Conservation (phyloP, 2,113 vertebrate genomes). For the Camelus dromedarius region DNA sequence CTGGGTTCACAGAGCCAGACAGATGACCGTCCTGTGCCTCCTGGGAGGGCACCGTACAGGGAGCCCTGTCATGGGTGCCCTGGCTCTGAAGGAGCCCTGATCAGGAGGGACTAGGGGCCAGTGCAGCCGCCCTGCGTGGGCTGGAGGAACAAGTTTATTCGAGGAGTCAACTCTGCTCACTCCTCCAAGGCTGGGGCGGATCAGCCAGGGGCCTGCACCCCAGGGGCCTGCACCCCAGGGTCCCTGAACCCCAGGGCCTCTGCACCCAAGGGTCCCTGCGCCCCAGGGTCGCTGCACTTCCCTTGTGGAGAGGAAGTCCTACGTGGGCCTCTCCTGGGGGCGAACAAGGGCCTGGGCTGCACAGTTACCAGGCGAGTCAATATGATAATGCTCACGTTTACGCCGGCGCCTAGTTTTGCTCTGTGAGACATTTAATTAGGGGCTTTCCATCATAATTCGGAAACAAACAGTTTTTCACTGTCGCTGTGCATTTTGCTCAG, state of each 20-base stretch:
- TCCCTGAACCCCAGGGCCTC: no score
- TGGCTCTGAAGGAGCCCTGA: not conserved
- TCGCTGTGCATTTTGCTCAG: constrained; percentile 38
- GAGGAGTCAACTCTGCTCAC: no score
- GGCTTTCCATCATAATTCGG: constrained; percentile 68
- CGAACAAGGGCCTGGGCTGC: not conserved
- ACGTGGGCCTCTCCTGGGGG: no score
- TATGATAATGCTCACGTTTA: not conserved
- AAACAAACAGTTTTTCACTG: constrained; percentile 55
- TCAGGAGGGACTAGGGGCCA: not conserved
- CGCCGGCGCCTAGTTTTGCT: constrained; percentile 62
- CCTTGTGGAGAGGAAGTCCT: no score
- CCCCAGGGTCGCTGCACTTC: not conserved
- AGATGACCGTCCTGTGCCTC: not conserved
- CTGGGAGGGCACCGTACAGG: fast-evolving
- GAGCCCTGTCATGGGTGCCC: not conserved
- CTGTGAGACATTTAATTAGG: constrained; percentile 62
- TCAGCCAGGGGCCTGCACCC: no score
- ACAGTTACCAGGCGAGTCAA: not conserved
- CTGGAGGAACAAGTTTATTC: not conserved
- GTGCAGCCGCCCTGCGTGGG: not conserved
- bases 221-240: not conserved
- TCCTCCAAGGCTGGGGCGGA: not conserved
- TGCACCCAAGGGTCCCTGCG: not conserved
- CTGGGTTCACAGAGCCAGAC: not conserved